Conservation (phyloP, 2,113 vertebrate species). For the Aramus guarauna region DNA sequence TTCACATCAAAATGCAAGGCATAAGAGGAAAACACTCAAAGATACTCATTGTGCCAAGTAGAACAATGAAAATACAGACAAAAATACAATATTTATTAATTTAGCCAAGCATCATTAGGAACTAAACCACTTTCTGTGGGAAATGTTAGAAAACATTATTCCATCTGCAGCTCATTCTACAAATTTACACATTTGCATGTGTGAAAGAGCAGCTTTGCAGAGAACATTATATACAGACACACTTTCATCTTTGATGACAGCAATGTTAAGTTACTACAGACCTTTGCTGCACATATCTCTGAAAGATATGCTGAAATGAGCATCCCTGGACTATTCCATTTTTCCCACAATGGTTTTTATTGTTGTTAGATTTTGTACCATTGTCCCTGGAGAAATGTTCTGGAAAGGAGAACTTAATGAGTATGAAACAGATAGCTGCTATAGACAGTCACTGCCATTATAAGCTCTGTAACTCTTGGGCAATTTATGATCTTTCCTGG, state of each 20-base stretch:
- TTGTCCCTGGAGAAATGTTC: not conserved
- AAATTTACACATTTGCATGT: not conserved
- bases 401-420: not conserved
- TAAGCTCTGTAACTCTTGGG: not conserved
- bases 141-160: not conserved
- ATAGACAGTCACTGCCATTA: not conserved
- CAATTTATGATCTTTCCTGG: conserved; percentile 7
- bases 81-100: not conserved
- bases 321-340: not conserved
- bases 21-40: not conserved
- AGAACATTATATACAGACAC: not conserved
- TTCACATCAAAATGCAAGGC: not conserved
- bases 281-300: not conserved
- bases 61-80: not conserved
- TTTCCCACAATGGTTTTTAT: not conserved
- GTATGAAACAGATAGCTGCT: not conserved
- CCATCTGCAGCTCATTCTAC: not conserved
- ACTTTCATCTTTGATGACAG: not conserved
- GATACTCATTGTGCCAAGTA: not conserved
- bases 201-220: not conserved
- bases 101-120: not conserved
- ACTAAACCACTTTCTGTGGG: not conserved
- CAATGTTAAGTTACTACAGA: not conserved
- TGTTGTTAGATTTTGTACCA: not conserved
- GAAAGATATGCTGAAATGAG: not conserved